Base-by-base conservation (phyloP, 1,140 invertebrate species). In the Atta texana region DNA sequence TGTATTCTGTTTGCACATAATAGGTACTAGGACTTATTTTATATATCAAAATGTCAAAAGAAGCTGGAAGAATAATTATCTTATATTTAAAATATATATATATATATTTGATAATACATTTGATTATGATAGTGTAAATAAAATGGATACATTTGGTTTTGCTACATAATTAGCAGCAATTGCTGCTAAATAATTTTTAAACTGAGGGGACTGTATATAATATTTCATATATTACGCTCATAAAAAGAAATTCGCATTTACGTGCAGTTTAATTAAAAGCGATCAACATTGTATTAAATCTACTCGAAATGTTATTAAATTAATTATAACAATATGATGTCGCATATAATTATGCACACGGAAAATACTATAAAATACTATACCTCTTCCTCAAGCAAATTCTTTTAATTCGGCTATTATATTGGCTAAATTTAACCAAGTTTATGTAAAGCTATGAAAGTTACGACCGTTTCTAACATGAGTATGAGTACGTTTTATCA, bases 71-170 rank as follows among this genome's bases (percentile, higher is more conserved):
- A 63, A 51, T 44, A 59, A 66, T 10, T 68, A 55, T 44, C 53
- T 6, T 57, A 63, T 57, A n/a, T 69, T 69, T 44, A 44, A 68
- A 81, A 81, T 53, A 31, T 44, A n/a, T 31, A 31, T 31, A 31
- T 31, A 31, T 31, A 31, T 31, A 31, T 31, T 24, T 24, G 24
- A 24, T 24, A 24, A 24, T 24, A 24, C 24, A 31, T 31, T 86
- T 39, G 39, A 86, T 80, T 66, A 85, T 39, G 24, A 24, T 28
- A 63, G 2, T 24, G 14, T 71, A 86, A 51, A 80, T 85, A 78
- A 31, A 69, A 71, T 86, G 51, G n/a, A 49, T 71, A 24, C 14
- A 81, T 86, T 24, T 49, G 24, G 7, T 5, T 69, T 51, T 55
- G 16, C 14, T 78, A 21, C 18, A 49, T 81, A 31, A 31, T 31